Percentiles rank a stretch among this genome's conserved stretches.
Conservation (phyloP, 2,797 vertebrate species). For the Micrastur ruficollis region DNA sequence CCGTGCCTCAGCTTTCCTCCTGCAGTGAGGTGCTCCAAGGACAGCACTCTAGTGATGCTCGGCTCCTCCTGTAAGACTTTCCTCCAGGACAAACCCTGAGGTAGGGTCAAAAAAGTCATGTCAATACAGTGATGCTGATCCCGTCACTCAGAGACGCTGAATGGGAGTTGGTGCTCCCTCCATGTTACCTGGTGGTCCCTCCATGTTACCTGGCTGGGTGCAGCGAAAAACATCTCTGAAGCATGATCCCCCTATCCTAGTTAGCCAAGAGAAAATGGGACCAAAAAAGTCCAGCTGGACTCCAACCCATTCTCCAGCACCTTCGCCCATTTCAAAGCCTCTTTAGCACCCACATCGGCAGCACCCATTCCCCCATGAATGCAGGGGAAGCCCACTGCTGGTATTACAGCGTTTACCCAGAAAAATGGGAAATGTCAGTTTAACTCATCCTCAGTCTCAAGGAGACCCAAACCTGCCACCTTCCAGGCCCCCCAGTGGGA, state of each 20-base stretch:
- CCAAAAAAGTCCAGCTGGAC: not conserved
- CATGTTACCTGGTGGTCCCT: fast-evolving
- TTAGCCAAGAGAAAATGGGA: not conserved
- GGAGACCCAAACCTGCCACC: not conserved
- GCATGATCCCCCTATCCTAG: fast-evolving
- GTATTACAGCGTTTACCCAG: not conserved
- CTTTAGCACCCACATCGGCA: not conserved
- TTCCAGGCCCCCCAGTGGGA: not conserved
- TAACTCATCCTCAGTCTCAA: not conserved
- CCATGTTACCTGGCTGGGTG: fast-evolving
- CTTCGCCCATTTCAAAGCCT: not conserved
- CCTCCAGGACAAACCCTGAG: not conserved
- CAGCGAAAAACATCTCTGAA: not conserved
- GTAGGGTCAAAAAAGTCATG: not conserved
- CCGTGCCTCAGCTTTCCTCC: fast-evolving
- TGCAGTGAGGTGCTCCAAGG: not conserved
- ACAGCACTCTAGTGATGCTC: not conserved
- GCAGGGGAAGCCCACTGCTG: fast-evolving
- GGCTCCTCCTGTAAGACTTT: not conserved
- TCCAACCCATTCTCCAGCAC: not conserved
- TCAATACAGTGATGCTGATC: fast-evolving
- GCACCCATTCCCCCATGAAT: fast-evolving
- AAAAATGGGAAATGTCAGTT: not conserved
- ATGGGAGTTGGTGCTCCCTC: not conserved
- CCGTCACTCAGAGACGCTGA: not conserved